A percentile compares a stretch with the other conserved stretches of the same genome.
Evolutionary conservation across 2,797 vertebrate species (phyloP).

Genomic region (Momotus momota): DNA sequence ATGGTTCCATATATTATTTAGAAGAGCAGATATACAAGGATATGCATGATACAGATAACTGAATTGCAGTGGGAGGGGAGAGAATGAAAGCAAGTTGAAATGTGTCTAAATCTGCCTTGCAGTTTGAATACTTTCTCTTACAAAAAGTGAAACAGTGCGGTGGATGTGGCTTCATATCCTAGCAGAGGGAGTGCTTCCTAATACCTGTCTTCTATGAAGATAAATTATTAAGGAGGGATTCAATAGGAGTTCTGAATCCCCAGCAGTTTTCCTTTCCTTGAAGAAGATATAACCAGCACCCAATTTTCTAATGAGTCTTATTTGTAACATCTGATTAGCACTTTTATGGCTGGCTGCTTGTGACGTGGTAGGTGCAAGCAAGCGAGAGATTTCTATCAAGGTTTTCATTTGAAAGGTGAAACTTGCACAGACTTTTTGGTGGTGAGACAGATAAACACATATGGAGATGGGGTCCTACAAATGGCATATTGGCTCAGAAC

Average conservation of each 20-base stretch:
- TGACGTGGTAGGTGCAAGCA: neutral
- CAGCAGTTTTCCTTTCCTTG: neutral
- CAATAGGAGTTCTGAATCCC: neutral
- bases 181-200: neutral
- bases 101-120: neutral
- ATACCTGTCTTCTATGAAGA: neutral
- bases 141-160: neutral
- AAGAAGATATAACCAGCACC: neutral
- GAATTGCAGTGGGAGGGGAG: neutral
- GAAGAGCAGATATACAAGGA: neutral
- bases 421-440: neutral
- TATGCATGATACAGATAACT: neutral
- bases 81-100: neutral
- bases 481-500: neutral
- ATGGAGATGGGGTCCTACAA: neutral
- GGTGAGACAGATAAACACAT: neutral
- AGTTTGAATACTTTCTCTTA: neutral
- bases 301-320: neutral
- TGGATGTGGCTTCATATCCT: neutral
- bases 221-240: neutral
- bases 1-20: neutral
- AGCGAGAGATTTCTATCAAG: neutral
- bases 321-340: slow-evolving; percentile 4
- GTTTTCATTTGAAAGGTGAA: slow-evolving; percentile 2
- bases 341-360: neutral